Conservation (phyloP, 2,113 vertebrate species). For the Ascaphus truei region DNA sequence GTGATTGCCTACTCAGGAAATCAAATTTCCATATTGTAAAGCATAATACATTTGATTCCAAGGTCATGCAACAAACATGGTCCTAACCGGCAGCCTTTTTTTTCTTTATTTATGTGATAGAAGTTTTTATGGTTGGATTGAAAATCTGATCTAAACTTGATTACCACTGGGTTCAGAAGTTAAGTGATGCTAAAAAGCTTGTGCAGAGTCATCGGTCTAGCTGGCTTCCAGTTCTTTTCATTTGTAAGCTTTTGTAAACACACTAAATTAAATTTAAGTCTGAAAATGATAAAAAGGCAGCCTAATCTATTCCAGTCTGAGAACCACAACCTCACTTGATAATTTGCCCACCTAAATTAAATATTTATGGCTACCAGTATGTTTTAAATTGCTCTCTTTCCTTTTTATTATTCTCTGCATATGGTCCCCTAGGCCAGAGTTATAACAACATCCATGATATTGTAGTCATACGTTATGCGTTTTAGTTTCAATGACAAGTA, state of each 20-base stretch:
- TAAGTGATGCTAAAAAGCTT: neutral
- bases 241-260: constrained; percentile 1
- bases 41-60: constrained; percentile 24
- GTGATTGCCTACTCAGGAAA: constrained; percentile 2
- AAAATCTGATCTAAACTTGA: constrained; percentile 22
- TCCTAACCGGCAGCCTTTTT: neutral
- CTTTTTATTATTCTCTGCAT: constrained; percentile 2
- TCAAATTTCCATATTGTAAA: neutral
- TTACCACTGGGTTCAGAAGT: constrained; percentile 14
- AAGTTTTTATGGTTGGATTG: constrained; percentile 3
- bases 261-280: constrained; percentile 14
- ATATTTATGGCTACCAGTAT: constrained; percentile 8
- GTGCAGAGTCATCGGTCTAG: constrained; percentile 6
- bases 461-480: neutral
- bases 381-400: neutral
- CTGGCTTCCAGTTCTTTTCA: neutral
- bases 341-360: constrained; percentile 10
- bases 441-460: neutral
- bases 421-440: neutral
- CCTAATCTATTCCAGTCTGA: neutral
- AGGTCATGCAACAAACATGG: neutral
- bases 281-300: constrained; percentile 33
- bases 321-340: neutral
- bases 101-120: neutral
- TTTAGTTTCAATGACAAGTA: neutral